Base-by-base conservation (phyloP, 1,140 invertebrate species). In the Bombus confusus region DNA sequence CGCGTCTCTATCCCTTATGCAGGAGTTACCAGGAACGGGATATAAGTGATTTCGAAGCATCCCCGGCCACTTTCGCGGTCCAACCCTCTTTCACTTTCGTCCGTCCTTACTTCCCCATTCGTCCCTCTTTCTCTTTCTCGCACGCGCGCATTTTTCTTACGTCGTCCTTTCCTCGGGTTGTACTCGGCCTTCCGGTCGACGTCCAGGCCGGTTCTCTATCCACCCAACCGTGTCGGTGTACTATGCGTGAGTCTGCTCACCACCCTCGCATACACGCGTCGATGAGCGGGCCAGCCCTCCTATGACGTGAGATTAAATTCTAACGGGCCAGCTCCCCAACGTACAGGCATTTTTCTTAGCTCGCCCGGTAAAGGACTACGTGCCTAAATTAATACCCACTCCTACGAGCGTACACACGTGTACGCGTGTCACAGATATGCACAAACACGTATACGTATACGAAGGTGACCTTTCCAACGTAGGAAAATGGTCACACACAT, bases 241-340 rank as follows among this genome's bases (percentile, higher is more conserved):
- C 25, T n/a, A 34, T 59, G 34, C 13, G 18, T 72, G 62, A 76
- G 37, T 18, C 18, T 25, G 59, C 31, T n/a, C 79, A 52, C 71
- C 86, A 87, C 80, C 57, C 86, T 76, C 84, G 71, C 83, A 86
- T 84, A 91, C 86, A 76, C n/a, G 39, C 72, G 66, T 59, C 80
- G 86, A 85, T 86, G 78, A 86, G 72, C 85, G 80, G 77, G 72
- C 74, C 81, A 39, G 62, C 83, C 77, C 91, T 84, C 77, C 88
- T 91, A 91, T 85, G 90, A 91, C 89, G 92, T 92, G 93, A 94
- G 94, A 94, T 94, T 94, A 94, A 94, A 94, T 94, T 94, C 94
- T 93, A 93, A 93, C 92, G 91, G 91, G 87, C 88, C 80, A 69
- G 81, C 80, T 91, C 83, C 91, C 85, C 82, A 86, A 91, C 82